A percentile compares a stretch with the other conserved stretches of the same genome.
These are phyloP conservation scores for Megalopta genalis DNA, from an alignment of 1,140 invertebrate species.

Conservation along the genomic window DNA sequence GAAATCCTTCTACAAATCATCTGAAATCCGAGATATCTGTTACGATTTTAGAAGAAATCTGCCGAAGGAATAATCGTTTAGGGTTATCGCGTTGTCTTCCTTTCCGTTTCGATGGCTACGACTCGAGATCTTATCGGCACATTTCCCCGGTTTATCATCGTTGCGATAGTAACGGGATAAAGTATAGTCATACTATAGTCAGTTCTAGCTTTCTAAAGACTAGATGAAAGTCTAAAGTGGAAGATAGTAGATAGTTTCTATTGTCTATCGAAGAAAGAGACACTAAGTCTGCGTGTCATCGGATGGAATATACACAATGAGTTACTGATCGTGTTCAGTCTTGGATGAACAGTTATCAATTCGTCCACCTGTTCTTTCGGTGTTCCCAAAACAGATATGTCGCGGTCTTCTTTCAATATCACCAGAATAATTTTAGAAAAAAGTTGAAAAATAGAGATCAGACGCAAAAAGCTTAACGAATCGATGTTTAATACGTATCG, in stretches of 20 bases:
- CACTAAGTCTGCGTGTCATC: conserved; percentile 26
- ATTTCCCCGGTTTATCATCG: background rate
- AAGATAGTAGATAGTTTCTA: conserved; percentile 33
- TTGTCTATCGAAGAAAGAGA: conserved; percentile 28
- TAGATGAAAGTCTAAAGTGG: conserved; percentile 21
- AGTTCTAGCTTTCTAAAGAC: conserved; percentile 22
- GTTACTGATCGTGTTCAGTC: conserved; percentile 39
- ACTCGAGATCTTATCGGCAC: background rate
- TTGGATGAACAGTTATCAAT: conserved; percentile 27
- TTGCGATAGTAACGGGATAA: background rate
- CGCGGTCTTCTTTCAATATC: background rate
- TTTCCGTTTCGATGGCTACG: background rate
- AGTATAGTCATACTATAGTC: conserved; percentile 33
- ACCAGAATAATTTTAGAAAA: conserved; percentile 18
- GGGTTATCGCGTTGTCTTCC: too few species aligned
- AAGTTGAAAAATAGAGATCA: conserved; percentile 16
- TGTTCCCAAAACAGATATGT: background rate
- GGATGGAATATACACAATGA: conserved; percentile 42
- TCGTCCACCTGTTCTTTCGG: conserved; percentile 8
- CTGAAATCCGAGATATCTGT: too few species aligned
- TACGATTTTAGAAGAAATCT: too few species aligned
- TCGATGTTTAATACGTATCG: too few species aligned
- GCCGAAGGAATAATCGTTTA: too few species aligned
- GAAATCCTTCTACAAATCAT: too few species aligned
- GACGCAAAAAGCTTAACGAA: conserved; percentile 15